Evolutionary conservation across 2,113 vertebrate species (phyloP), one percentile per base, ranked within the genome.

Genomic region (Neofelis nebulosa): DNA sequence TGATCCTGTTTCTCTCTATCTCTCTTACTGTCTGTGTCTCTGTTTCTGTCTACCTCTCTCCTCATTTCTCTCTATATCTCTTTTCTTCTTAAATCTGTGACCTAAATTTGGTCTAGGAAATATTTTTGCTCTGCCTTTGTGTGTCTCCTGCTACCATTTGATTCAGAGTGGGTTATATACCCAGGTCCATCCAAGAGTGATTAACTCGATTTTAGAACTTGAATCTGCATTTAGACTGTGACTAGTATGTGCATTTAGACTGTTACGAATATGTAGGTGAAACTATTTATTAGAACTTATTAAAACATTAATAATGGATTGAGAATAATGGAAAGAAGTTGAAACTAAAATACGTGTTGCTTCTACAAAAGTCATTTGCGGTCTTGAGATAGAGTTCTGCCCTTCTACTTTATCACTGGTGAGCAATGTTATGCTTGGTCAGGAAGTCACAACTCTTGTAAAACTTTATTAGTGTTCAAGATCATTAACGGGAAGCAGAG

Each of bases 401-500:
- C 15, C 91, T 68, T 82, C 85, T 97, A 4, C 31, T 95, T 65
- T 92, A 81, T 80, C 61, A 80, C 83, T 83, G 3, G 1, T n/a
- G n/a, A 92, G 96, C 38, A 90, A 89, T 16, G 80, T 96, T 96
- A 89, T 95, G 66, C 81, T 96, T 69, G 95, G 83, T 95, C 89
- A 97, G 89, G 97, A 96, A 98, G 98, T 65, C 52, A 95, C 57
- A 98, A 91, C 55, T 96, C 80, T 41, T 96, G 55, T 97, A 98
- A 98, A 98, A 97, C 85, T 97, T 98, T 97, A 98, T 7, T 19
- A 96, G 78, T 69, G 98, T 98, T 97, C 68, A 95, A 97, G 91
- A 94, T 92, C 91, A 96, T 97, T 98, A 98, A 95, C 29, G 0
- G 63, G 38, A 98, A 96, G 69, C 71, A 81, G 19, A 80, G 95